These are phyloP conservation scores for Polypterus bichir DNA, from an alignment of 2,113 vertebrate species.

Conservation along the genomic window DNA sequence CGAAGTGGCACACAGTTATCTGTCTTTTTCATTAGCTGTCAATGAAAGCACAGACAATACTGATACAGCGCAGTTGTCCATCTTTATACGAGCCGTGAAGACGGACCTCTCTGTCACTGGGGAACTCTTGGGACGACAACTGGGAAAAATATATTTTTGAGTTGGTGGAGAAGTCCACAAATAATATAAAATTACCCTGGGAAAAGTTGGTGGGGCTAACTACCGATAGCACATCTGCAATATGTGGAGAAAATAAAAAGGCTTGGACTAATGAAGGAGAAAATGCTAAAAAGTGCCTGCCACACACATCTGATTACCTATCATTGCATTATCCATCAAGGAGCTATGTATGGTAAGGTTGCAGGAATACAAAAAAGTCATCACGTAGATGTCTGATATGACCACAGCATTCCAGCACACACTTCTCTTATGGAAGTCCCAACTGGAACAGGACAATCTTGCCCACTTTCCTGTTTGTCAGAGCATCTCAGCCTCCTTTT, in stretches of 20 bases:
- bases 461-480: slow-evolving; percentile 21
- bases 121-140: slow-evolving; percentile 17
- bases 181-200: slow-evolving; percentile 20
- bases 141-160: slow-evolving; percentile 18
- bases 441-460: slow-evolving; percentile 19
- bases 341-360: slow-evolving; percentile 25
- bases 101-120: slow-evolving; percentile 17
- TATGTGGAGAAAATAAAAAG: slow-evolving; percentile 10
- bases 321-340: slow-evolving; percentile 32
- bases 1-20: slow-evolving; percentile 17
- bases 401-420: slow-evolving; percentile 17
- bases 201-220: no score
- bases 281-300: slow-evolving; percentile 18
- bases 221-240: not conserved
- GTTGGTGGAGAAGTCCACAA: slow-evolving; percentile 18
- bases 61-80: not conserved
- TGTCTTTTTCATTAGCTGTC: slow-evolving; percentile 18
- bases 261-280: slow-evolving; percentile 24
- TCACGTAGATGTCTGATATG: slow-evolving; percentile 15
- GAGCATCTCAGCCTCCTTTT: slow-evolving; percentile 20
- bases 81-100: slow-evolving; percentile 15
- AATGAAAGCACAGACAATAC: not conserved
- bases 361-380: slow-evolving; percentile 22
- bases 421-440: slow-evolving; percentile 13
- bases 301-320: slow-evolving; percentile 24